A percentile compares a stretch with the other conserved stretches of the same genome.
Conservation (phyloP, 2,797 vertebrate genomes). For the Mastacembelus armatus region DNA sequence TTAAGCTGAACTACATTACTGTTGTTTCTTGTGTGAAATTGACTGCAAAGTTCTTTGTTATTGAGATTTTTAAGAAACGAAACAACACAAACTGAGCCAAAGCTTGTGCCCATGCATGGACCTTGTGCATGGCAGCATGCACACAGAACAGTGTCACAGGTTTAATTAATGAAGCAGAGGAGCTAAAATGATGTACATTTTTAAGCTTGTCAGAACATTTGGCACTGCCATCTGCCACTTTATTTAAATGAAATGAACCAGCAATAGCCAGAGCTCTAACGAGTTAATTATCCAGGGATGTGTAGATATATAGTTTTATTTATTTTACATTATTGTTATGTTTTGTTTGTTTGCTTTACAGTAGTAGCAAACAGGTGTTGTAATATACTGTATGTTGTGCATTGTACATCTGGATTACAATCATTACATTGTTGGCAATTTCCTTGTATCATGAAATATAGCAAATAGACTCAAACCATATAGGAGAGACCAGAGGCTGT, state of each 20-base stretch:
- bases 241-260: conserved; percentile 22
- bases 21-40: background rate
- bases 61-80: background rate
- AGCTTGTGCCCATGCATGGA: too few species aligned
- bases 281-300: conserved; percentile 25
- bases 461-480: conserved; percentile 7
- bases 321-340: background rate
- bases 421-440: conserved; percentile 6
- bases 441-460: conserved; percentile 9
- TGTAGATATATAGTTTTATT: conserved; percentile 8
- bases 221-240: background rate
- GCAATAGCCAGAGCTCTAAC: conserved; percentile 25
- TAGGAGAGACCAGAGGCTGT: conserved; percentile 1
- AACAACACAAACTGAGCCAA: background rate
- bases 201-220: conserved; percentile 27
- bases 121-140: too few species aligned
- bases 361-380: background rate
- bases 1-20: background rate
- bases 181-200: conserved; percentile 12
- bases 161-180: conserved; percentile 45
- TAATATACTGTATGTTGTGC: conserved; percentile 3
- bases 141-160: conserved; percentile 11
- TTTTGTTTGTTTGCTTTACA: conserved; percentile 32
- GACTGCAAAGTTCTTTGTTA: background rate
- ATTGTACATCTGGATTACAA: conserved; percentile 17